Evolutionary conservation across 2,888 invertebrate species (phyloP).

Genomic region (Phengaris alcon): DNA sequence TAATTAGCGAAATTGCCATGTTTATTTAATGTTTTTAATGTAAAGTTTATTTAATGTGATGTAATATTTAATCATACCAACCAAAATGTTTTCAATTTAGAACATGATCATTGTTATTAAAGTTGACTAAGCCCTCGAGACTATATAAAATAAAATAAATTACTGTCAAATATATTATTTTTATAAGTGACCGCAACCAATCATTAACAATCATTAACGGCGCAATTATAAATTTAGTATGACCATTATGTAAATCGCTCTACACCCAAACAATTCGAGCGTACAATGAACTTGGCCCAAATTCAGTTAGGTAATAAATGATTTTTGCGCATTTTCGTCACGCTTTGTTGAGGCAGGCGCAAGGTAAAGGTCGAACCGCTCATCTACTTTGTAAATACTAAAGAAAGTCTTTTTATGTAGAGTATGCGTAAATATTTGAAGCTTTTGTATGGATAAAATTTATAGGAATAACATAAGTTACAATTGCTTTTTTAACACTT

Average conservation of each 20-base stretch:
- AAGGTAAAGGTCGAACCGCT: constrained; percentile 47
- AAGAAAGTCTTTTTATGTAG: background rate
- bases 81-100: no score
- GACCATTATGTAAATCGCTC: constrained; percentile 13
- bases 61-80: no score
- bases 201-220: background rate
- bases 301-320: constrained; percentile 49
- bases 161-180: background rate
- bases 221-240: background rate
- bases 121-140: no score
- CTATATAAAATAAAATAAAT: no score
- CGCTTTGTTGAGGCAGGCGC: constrained; percentile 44
- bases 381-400: constrained; percentile 18
- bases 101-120: no score
- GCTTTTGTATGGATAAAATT: background rate
- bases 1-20: no score
- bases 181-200: background rate
- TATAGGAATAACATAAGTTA: no score
- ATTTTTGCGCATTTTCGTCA: constrained; percentile 44
- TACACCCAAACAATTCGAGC: constrained; percentile 38
- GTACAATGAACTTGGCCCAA: constrained; percentile 53
- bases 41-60: no score
- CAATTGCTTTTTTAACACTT: no score
- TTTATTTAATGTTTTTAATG: no score
- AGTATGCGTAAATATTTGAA: no score